Evolutionary conservation across 2,113 vertebrate genomes (phyloP).

Genomic region (Himantopus leucocephalus): DNA sequence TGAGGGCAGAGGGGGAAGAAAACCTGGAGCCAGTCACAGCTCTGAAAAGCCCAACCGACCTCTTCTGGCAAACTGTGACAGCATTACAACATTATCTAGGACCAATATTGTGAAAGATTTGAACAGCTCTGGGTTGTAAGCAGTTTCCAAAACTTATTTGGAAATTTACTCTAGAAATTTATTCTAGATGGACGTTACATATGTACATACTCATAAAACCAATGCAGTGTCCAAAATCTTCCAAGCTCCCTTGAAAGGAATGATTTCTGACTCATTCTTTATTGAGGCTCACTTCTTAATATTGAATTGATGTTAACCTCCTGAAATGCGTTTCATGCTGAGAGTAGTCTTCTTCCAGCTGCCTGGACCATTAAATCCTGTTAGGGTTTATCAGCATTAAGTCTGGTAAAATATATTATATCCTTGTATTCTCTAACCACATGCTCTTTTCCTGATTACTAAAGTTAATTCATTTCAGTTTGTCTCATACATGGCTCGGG

Average conservation of each 20-base stretch:
- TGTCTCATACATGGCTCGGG: background rate
- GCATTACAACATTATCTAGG: background rate
- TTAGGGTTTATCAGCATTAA: background rate
- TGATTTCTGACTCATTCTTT: background rate
- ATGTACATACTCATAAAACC: background rate
- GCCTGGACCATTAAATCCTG: background rate
- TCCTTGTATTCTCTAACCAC: background rate
- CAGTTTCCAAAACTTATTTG: background rate
- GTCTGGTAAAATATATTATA: background rate
- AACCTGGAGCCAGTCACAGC: background rate
- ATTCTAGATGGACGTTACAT: background rate
- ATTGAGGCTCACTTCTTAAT: background rate
- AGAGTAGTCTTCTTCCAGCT: background rate
- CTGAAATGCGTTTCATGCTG: background rate
- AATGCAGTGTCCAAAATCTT: background rate
- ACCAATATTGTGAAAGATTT: background rate
- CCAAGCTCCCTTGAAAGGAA: background rate
- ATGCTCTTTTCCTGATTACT: background rate
- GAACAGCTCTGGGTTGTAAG: background rate
- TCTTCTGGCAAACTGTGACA: background rate
- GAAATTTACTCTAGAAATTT: background rate
- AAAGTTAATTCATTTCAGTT: background rate
- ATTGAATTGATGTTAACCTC: background rate
- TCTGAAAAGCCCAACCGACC: rapidly evolving
- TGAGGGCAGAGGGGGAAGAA: background rate